phyloP scores from a whole-genome alignment of 2,113 vertebrate species.

The Rhynchopsitta pachyrhyncha region DNA sequence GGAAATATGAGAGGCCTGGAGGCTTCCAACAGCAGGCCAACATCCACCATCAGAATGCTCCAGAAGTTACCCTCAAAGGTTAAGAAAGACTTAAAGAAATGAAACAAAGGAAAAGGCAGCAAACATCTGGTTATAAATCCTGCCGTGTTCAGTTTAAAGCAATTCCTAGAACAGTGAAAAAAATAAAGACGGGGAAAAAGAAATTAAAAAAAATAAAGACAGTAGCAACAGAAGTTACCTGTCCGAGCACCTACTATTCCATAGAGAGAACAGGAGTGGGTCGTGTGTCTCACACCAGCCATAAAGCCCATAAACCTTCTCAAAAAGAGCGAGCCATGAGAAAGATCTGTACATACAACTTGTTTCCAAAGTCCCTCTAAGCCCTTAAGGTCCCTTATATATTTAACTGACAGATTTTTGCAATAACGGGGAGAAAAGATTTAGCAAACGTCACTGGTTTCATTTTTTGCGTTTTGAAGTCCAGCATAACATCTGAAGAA shows the following conservation, averaged over 20 bases:
- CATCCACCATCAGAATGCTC: conserved; percentile 67
- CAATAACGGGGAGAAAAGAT: conserved; percentile 35
- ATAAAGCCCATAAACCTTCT: conserved; percentile 84
- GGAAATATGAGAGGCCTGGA: conserved; percentile 52
- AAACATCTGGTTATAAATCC: conserved; percentile 68
- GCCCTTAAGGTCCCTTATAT: conserved; percentile 42
- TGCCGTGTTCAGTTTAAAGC: conserved; percentile 62
- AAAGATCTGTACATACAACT: conserved; percentile 64
- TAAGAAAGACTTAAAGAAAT: conserved; percentile 60
- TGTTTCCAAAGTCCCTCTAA: conserved; percentile 68
- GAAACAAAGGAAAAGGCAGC: conserved; percentile 62
- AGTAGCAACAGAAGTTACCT: conserved; percentile 83
- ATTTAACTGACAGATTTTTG: conserved; percentile 57
- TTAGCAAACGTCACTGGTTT: conserved; percentile 44
- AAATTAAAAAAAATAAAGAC: conserved; percentile 65
- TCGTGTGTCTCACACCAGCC: conserved; percentile 83
- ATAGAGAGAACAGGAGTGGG: conserved; percentile 78
- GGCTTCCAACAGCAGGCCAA: conserved; percentile 70
- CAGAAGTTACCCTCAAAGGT: conserved; percentile 64
- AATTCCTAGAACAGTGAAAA: conserved; percentile 72
- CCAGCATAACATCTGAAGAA: conserved; percentile 47
- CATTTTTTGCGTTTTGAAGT: conserved; percentile 53
- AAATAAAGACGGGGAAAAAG: conserved; percentile 14
- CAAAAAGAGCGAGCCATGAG: conserved; percentile 80
- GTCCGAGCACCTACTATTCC: conserved; percentile 83